Conservation (phyloP, 2,113 vertebrate species). For the Saguinus midas region DNA sequence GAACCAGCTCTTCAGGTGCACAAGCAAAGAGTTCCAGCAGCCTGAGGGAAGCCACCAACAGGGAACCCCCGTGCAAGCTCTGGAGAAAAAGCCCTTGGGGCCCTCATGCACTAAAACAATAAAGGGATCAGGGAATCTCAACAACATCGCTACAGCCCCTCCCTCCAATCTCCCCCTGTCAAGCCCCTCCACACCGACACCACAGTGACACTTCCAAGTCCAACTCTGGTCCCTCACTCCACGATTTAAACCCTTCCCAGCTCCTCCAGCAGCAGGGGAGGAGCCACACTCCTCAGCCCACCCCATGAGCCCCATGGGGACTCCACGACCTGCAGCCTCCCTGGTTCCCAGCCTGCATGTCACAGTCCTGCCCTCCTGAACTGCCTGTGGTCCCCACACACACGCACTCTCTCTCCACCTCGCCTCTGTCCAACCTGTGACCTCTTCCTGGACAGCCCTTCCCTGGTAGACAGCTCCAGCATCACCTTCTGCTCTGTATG, state of each 20-base stretch:
- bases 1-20: not conserved
- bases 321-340: not conserved
- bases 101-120: rapidly evolving
- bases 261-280: not conserved
- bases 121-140: not conserved
- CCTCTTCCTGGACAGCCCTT: not conserved
- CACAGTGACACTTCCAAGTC: not conserved
- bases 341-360: not conserved
- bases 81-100: not conserved
- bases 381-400: not conserved
- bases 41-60: not conserved
- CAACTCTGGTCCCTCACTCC: not conserved
- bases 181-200: not conserved
- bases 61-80: not conserved
- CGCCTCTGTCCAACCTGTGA: not conserved
- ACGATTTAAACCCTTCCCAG: not conserved
- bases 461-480: rapidly evolving
- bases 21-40: too few relatives aligned
- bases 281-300: not conserved
- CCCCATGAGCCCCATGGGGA: not conserved
- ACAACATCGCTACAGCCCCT: rapidly evolving
- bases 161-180: not conserved
- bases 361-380: not conserved
- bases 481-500: not conserved
- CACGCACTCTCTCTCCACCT: rapidly evolving